phyloP scores from a whole-genome alignment of 1,140 invertebrate species.

The Agrypnia vestita region DNA sequence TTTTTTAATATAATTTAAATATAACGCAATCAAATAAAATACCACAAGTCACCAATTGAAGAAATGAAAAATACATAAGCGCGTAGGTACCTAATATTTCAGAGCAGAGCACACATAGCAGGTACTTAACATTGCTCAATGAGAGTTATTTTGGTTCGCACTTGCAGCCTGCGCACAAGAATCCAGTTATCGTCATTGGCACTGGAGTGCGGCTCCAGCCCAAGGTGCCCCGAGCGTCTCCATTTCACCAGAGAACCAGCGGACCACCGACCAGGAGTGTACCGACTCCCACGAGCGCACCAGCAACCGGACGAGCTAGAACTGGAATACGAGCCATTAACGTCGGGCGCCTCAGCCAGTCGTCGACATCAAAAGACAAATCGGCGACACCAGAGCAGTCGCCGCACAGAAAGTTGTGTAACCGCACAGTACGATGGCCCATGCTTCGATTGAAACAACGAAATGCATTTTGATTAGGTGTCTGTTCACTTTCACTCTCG shows the following conservation, averaged over 20 bases:
- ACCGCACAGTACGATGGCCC: background rate
- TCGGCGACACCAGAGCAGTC: no score
- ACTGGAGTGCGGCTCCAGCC: background rate
- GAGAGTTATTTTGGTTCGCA: background rate
- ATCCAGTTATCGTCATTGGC: background rate
- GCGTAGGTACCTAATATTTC: background rate
- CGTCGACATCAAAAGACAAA: no score
- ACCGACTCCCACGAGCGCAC: background rate
- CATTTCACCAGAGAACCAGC: background rate
- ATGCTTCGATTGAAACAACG: background rate
- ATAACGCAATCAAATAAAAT: no score
- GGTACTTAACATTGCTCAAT: background rate
- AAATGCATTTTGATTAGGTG: constrained; percentile 5
- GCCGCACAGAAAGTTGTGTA: no score
- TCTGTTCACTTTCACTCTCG: background rate
- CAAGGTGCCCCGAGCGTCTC: background rate
- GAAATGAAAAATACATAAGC: no score
- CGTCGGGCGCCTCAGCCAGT: background rate
- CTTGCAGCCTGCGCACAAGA: background rate
- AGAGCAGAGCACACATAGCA: background rate
- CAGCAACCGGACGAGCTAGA: constrained; percentile 13
- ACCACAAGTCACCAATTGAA: no score
- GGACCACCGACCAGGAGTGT: background rate
- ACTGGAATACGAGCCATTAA: constrained; percentile 13
- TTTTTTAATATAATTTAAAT: no score